Base-by-base conservation (phyloP, 2,797 vertebrate genomes). In the Lateolabrax maculatus region DNA sequence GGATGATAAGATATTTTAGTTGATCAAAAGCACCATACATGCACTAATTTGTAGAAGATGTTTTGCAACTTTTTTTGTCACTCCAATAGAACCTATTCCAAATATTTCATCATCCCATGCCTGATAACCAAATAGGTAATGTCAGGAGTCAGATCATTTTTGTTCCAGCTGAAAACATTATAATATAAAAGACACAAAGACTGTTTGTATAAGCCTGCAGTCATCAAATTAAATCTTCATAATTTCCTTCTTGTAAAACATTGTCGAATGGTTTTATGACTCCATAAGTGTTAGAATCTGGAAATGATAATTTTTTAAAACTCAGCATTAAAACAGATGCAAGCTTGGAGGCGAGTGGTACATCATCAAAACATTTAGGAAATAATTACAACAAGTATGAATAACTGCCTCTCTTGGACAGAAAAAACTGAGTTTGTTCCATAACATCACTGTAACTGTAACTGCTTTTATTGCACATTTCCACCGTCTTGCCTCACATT, bases 351-450 rank as follows among this genome's bases (percentile, higher is more conserved):
- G 66, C 15, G 15, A 63, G 48, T 29, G 60, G 63, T 53, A 61
- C 64, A 56, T 77, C 63, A 85, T 72, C 71, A 72, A 67, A 76
- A 71, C 39, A 75, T 80, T 74, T 78, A 19, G 83, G 86, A 90
- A 84, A 89, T 81, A 84, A 85, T 83, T 85, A 86, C 87, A 67
- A 23, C 81, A 82, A 5, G 67, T 60, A 76, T 85, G 73, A 85
- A 80, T 76, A 79, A 75, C 53, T 53, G 57, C 76, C 29, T 44
- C 71, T 44, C 60, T 65, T 66, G 39, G 70, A 68, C 23, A 67
- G n/a, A 71, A 65, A 53, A 77, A 75, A 57, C 23, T 3, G 39
- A 23, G n/a, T 64, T 80, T 89, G 75, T 87, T 89, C 81, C 83
- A 88, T 84, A 84, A 78, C 78, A 81, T 86, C 87, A 86, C 71